Percentiles rank a stretch among this genome's conserved stretches.
Evolutionary conservation across 2,888 invertebrate genomes (phyloP).

Genomic region (Isotomurus palustris): DNA sequence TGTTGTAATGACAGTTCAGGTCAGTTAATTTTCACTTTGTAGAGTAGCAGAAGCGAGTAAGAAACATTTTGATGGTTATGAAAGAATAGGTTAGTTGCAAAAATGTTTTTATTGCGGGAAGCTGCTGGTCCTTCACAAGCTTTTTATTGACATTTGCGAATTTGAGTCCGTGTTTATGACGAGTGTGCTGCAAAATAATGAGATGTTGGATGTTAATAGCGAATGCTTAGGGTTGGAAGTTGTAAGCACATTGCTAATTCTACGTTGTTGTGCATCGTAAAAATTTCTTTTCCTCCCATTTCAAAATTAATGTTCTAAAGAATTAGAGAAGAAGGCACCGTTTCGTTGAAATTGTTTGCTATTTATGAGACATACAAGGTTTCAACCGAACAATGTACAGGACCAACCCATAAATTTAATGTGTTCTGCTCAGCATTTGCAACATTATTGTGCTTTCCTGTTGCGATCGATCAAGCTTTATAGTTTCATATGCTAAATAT

Average conservation of each 20-base stretch:
- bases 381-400: not conserved
- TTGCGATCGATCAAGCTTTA: no score
- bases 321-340: no score
- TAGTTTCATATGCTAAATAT: no score
- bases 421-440: no score
- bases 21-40: conserved; percentile 13
- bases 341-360: conserved; percentile 3
- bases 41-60: conserved; percentile 13
- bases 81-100: not conserved
- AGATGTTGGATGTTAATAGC: conserved; percentile 15
- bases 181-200: conserved; percentile 32
- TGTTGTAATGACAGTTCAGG: conserved; percentile 6
- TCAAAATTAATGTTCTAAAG: conserved; percentile 8
- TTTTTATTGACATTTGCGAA: conserved; percentile 33
- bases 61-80: no score
- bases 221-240: conserved; percentile 18
- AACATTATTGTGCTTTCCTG: no score
- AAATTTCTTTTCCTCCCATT: conserved; percentile 14
- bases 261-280: conserved; percentile 7
- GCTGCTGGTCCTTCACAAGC: conserved; percentile 19
- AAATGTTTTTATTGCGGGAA: conserved; percentile 16
- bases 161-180: conserved; percentile 30
- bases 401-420: no score
- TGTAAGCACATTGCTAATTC: no score
- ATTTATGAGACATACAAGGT: not conserved